A percentile compares a stretch with the other conserved stretches of the same genome.
These are phyloP conservation scores for Myotis myotis DNA, from an alignment of 2,797 vertebrate genomes.

Conservation along the genomic window DNA sequence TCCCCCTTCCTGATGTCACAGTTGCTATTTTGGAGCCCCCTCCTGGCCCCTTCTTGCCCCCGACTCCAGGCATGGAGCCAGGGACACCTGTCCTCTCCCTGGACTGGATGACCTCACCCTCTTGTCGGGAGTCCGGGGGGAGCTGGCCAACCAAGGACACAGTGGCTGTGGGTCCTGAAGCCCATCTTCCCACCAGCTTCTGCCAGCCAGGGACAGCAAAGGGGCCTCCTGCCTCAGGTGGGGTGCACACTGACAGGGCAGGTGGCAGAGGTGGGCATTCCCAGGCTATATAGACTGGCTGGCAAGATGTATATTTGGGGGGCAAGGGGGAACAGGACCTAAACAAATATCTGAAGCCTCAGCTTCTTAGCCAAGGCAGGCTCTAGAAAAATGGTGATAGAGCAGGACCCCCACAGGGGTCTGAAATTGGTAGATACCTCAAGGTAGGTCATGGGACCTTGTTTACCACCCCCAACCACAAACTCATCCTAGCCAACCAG, in stretches of 20 bases:
- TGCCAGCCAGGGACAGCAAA: background rate
- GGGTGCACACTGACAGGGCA: background rate
- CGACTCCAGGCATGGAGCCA: slow-evolving; percentile 66
- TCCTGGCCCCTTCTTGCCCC: slow-evolving; percentile 65
- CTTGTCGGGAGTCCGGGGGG: slow-evolving; percentile 39
- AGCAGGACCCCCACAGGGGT: background rate
- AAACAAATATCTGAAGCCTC: background rate
- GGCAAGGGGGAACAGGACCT: background rate
- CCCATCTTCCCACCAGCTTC: background rate
- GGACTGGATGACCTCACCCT: slow-evolving; percentile 71
- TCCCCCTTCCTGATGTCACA: slow-evolving; percentile 80
- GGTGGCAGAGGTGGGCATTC: background rate
- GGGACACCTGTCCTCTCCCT: slow-evolving; percentile 75
- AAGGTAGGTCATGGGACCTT: background rate
- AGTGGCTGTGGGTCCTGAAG: background rate
- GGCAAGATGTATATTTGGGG: background rate
- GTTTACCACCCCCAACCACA: background rate
- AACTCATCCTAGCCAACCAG: background rate
- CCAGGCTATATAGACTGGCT: background rate
- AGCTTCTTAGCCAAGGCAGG: background rate
- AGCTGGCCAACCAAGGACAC: slow-evolving; percentile 73
- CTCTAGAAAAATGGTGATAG: background rate
- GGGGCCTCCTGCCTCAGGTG: background rate
- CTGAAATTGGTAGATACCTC: background rate
- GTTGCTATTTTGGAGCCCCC: slow-evolving; percentile 80